These are phyloP conservation scores for Phrynocephalus versicolor DNA, from an alignment of 2,113 vertebrate genomes.

Conservation along the genomic window DNA sequence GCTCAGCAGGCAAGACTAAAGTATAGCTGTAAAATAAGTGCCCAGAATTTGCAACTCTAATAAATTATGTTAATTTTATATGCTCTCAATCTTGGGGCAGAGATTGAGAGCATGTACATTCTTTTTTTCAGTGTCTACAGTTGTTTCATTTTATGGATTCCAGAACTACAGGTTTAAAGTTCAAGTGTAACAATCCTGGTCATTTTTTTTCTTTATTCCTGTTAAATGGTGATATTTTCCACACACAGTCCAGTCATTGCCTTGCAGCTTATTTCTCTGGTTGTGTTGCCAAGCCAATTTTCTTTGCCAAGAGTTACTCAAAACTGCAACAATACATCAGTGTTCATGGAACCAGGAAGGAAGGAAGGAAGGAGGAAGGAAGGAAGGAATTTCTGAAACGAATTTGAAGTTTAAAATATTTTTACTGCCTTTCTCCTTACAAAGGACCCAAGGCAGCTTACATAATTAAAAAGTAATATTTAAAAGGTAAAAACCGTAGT, in stretches of 20 bases:
- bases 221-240: conserved; percentile 39
- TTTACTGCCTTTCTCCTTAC: no score
- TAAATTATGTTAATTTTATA: no score
- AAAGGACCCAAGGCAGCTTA: no score
- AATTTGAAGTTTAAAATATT: not conserved
- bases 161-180: not conserved
- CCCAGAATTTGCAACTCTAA: not conserved
- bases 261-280: conserved; percentile 35
- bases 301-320: conserved; percentile 28
- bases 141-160: conserved; percentile 12
- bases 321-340: conserved; percentile 21
- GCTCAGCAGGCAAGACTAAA: not conserved
- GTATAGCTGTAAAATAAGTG: not conserved
- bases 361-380: not conserved
- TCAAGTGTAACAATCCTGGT: conserved; percentile 29
- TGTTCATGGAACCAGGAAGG: not conserved
- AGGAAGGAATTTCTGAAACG: not conserved
- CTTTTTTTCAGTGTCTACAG: not conserved
- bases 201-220: conserved; percentile 18
- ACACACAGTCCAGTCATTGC: conserved; percentile 29
- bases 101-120: no score
- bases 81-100: not conserved
- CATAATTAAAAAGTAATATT: no score
- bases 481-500: no score
- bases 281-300: conserved; percentile 43